Evolutionary conservation across 1,140 invertebrate species (phyloP).

Genomic region (Diploscapter pachys): DNA sequence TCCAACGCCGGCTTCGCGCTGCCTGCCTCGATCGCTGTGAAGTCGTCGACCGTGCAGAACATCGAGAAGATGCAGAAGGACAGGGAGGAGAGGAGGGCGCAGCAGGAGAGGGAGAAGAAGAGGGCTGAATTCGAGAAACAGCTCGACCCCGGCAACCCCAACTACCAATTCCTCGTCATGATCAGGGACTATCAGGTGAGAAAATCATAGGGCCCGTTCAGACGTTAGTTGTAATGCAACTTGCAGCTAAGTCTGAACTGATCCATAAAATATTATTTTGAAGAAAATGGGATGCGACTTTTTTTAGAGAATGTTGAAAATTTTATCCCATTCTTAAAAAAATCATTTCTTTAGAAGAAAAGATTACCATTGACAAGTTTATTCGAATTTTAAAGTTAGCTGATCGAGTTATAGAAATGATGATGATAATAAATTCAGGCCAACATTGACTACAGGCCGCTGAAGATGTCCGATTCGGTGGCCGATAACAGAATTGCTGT

Average conservation of each 20-base stretch:
- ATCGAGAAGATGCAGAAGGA: neutral
- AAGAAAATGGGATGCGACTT: too few relatives aligned
- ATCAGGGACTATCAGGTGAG: constrained; percentile 67
- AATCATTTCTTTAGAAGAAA: constrained; percentile 6
- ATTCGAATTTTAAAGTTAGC: constrained; percentile 7
- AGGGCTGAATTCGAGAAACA: constrained; percentile 68
- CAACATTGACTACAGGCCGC: constrained; percentile 65
- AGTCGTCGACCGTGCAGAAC: neutral
- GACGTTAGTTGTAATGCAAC: neutral
- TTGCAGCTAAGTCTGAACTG: neutral
- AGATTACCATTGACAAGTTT: constrained; percentile 8
- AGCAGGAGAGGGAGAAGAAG: neutral
- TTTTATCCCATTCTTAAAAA: constrained; percentile 6
- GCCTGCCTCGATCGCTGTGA: neutral
- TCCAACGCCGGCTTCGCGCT: neutral
- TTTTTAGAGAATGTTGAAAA: too few relatives aligned
- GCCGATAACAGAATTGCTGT: constrained; percentile 97
- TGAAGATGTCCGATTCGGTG: constrained; percentile 78
- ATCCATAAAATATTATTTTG: too few relatives aligned
- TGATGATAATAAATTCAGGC: neutral
- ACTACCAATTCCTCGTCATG: constrained; percentile 10
- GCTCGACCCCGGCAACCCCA: constrained; percentile 19
- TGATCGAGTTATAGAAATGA: neutral
- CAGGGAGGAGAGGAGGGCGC: constrained; percentile 7
- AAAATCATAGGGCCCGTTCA: constrained; percentile 60